Evolutionary conservation across 1,140 invertebrate species (phyloP).

Genomic region (Spodoptera frugiperda): DNA sequence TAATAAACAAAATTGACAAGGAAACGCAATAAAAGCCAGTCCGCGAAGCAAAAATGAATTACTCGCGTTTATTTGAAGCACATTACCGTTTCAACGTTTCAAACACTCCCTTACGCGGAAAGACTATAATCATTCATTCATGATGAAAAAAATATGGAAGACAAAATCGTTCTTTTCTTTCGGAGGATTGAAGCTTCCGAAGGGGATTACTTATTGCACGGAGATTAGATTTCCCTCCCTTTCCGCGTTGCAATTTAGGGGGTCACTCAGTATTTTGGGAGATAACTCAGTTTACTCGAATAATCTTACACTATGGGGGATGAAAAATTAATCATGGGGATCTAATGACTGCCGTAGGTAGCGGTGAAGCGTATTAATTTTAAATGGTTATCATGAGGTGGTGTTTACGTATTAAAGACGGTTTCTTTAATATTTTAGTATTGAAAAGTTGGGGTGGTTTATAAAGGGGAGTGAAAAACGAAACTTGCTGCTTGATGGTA

Average conservation of each 20-base stretch:
- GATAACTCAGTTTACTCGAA: conserved; percentile 32
- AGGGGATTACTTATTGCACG: conserved; percentile 57
- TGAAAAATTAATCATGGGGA: conserved; percentile 35
- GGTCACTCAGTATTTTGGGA: not conserved
- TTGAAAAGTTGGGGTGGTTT: no score
- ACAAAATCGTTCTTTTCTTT: not conserved
- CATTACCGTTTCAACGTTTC: not conserved
- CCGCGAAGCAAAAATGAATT: not conserved
- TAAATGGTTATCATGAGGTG: not conserved
- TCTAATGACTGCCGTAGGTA: conserved; percentile 1
- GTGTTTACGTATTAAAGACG: no score
- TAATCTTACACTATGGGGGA: not conserved
- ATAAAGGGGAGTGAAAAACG: not conserved
- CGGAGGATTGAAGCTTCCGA: not conserved
- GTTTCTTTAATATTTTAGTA: not conserved
- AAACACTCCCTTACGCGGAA: not conserved
- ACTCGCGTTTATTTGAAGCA: not conserved
- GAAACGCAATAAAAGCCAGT: no score
- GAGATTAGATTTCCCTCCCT: conserved; percentile 60
- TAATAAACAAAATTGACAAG: no score
- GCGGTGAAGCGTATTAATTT: not conserved
- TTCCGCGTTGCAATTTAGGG: conserved; percentile 18
- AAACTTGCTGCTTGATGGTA: no score
- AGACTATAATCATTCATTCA: conserved; percentile 3
- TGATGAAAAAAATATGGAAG: not conserved